These are phyloP conservation scores for Schizothorax lantsangensis DNA, from an alignment of 2,797 vertebrate genomes.

Conservation along the genomic window DNA sequence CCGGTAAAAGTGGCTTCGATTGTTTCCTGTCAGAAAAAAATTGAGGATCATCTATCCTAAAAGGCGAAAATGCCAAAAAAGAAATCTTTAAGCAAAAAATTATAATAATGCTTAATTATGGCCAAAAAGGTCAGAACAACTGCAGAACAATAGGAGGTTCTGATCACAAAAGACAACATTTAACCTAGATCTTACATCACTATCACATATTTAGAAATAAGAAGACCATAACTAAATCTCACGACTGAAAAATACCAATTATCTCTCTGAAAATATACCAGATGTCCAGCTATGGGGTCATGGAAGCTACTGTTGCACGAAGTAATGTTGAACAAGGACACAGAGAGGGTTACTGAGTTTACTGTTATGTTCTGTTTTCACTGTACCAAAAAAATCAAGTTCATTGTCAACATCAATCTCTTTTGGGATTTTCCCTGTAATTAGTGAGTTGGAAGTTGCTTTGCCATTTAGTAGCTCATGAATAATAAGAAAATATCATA, in stretches of 20 bases:
- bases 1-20: no score
- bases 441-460: neutral
- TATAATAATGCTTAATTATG: neutral
- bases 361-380: neutral
- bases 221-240: neutral
- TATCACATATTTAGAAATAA: neutral
- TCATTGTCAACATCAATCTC: neutral
- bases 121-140: neutral
- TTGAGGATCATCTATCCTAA: no score
- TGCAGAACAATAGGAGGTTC: neutral
- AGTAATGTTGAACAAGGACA: neutral
- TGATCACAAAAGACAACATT: neutral
- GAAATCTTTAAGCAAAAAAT: no score
- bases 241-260: neutral
- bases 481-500: neutral
- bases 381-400: neutral
- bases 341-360: neutral
- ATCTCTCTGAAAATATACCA: no score
- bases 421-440: neutral
- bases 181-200: constrained; percentile 8
- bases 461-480: neutral
- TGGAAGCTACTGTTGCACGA: neutral
- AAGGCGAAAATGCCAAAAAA: no score
- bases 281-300: neutral
- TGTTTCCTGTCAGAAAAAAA: no score